Evolutionary conservation across 2,113 vertebrate genomes (phyloP).

Genomic region (western clawed frog (Xenopus tropicalis)): DNA sequence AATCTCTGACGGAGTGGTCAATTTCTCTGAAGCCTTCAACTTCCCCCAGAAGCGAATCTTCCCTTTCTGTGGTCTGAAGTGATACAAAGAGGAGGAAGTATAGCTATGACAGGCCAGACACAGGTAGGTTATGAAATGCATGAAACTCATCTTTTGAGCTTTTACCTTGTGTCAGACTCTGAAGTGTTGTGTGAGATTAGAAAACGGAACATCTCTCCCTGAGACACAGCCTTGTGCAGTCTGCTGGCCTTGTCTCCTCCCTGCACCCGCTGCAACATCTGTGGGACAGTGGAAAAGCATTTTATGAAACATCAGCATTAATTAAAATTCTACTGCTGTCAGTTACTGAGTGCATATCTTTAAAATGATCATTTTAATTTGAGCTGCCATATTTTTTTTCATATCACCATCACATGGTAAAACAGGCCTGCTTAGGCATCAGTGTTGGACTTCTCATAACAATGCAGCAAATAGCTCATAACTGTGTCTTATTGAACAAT

Average conservation of each 20-base stretch:
- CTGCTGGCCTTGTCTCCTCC: slow-evolving; percentile 68
- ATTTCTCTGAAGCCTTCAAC: slow-evolving; percentile 82
- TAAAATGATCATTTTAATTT: no score
- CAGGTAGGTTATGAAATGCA: background rate
- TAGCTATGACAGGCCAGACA: background rate
- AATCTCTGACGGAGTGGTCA: slow-evolving; percentile 72
- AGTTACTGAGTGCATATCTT: no score
- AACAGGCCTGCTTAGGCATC: no score
- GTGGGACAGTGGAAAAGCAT: slow-evolving; percentile 43
- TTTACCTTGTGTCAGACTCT: slow-evolving; percentile 80
- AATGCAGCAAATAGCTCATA: no score
- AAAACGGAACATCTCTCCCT: slow-evolving; percentile 82
- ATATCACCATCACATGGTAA: no score
- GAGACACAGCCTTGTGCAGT: slow-evolving; percentile 86
- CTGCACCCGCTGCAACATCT: slow-evolving; percentile 70
- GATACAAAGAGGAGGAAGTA: background rate
- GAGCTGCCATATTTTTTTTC: no score
- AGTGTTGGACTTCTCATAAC: no score
- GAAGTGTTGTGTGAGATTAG: slow-evolving; percentile 69
- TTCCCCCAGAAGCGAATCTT: slow-evolving; percentile 95
- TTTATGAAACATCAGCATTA: no score
- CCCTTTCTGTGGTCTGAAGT: slow-evolving; percentile 76
- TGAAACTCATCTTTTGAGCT: slow-evolving; percentile 5
- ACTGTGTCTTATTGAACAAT: no score
- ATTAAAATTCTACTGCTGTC: no score